These are phyloP conservation scores for Uloborus plumipes DNA, from an alignment of 2,888 invertebrate species.

Conservation along the genomic window DNA sequence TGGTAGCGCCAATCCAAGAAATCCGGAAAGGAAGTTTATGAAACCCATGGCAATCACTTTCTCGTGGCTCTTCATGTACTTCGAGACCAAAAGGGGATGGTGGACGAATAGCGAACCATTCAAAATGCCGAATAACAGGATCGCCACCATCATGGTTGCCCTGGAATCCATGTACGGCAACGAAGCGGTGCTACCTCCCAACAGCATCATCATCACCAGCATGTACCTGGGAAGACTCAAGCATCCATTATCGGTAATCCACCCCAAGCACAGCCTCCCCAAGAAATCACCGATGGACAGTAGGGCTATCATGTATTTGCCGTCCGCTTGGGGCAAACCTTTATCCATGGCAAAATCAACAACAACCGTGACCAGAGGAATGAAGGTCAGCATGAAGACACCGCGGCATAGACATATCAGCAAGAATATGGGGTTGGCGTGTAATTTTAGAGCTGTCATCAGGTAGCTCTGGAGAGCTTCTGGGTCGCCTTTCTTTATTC, in stretches of 20 bases:
- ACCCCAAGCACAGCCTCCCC: constrained; percentile 47
- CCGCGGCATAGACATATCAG: constrained; percentile 37
- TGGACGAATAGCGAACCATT: constrained; percentile 43
- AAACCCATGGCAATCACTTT: constrained; percentile 49
- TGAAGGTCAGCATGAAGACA: constrained; percentile 36
- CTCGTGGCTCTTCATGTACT: constrained; percentile 32
- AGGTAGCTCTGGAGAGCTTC: constrained; percentile 16
- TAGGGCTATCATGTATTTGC: constrained; percentile 31
- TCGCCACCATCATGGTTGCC: constrained; percentile 1
- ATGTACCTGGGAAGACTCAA: constrained; percentile 27
- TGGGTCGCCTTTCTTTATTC: background rate
- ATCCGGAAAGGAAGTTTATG: constrained; percentile 41
- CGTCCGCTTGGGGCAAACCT: constrained; percentile 24
- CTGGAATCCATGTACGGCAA: constrained; percentile 17
- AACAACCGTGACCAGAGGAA: constrained; percentile 36
- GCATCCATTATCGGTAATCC: constrained; percentile 35
- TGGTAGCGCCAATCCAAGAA: constrained; percentile 32
- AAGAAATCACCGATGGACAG: constrained; percentile 46
- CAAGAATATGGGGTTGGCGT: constrained; percentile 40
- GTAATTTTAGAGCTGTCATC: constrained; percentile 28
- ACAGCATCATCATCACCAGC: constrained; percentile 11
- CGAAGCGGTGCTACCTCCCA: constrained; percentile 13
- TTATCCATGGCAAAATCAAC: constrained; percentile 51
- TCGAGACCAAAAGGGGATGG: constrained; percentile 29
- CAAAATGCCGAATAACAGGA: constrained; percentile 34